Percentiles rank a stretch among this genome's conserved stretches.
Conservation (phyloP, 1,140 invertebrate species). For the Artemia franciscana region DNA sequence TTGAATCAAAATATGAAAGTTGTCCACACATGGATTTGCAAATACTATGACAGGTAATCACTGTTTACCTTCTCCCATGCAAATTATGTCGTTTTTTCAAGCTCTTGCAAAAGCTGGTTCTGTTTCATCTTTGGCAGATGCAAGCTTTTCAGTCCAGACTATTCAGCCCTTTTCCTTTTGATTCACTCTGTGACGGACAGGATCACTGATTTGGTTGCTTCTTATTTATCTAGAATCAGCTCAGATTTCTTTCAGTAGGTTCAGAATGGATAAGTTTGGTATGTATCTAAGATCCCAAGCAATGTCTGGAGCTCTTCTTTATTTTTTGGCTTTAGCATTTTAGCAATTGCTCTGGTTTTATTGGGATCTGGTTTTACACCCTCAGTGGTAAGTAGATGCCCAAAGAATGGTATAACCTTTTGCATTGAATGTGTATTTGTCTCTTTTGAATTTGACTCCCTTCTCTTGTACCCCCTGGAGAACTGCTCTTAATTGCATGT, state of each 20-base stretch:
- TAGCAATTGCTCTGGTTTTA: slow-evolving; percentile 17
- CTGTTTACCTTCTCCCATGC: not conserved
- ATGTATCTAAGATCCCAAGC: slow-evolving; percentile 21
- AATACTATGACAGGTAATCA: not conserved
- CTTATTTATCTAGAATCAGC: no score
- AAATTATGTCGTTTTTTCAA: not conserved
- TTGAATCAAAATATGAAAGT: not conserved
- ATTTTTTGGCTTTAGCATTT: slow-evolving; percentile 16
- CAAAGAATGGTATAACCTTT: slow-evolving; percentile 18
- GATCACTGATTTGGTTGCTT: no score
- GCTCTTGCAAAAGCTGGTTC: not conserved
- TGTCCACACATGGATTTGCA: not conserved
- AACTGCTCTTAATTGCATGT: not conserved
- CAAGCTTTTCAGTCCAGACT: no score
- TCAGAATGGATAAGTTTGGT: slow-evolving; percentile 6
- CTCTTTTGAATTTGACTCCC: slow-evolving; percentile 14
- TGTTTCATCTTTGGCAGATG: no score
- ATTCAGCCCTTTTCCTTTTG: no score
- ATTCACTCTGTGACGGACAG: no score
- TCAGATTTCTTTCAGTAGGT: no score
- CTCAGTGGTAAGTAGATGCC: slow-evolving; percentile 17
- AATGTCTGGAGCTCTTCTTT: slow-evolving; percentile 18
- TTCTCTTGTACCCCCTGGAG: not conserved
- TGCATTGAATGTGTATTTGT: slow-evolving; percentile 15
- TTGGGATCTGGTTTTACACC: slow-evolving; percentile 19